These are phyloP conservation scores for Pangasius djambal DNA, from an alignment of 2,797 vertebrate genomes.

Conservation along the genomic window DNA sequence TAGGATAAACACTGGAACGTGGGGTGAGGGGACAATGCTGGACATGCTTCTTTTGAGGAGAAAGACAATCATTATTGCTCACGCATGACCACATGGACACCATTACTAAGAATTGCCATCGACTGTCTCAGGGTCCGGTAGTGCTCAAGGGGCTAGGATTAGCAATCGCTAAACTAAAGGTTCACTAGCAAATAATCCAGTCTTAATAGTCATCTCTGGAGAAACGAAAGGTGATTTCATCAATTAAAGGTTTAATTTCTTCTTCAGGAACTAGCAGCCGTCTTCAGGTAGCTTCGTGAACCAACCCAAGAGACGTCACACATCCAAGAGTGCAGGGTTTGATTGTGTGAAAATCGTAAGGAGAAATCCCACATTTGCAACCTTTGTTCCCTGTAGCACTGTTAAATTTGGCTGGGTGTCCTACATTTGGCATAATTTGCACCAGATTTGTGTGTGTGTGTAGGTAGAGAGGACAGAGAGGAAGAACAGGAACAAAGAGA, in stretches of 20 bases:
- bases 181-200: neutral
- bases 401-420: neutral
- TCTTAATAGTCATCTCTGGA: neutral
- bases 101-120: neutral
- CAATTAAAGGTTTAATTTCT: neutral
- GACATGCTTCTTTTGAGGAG: constrained; percentile 24
- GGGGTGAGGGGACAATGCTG: neutral
- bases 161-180: neutral
- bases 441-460: neutral
- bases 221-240: neutral
- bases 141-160: neutral
- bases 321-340: neutral
- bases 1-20: constrained; percentile 30
- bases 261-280: constrained; percentile 39
- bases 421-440: constrained; percentile 15
- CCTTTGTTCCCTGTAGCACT: neutral
- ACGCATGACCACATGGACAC: neutral
- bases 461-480: neutral
- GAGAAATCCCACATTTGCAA: neutral
- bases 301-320: constrained; percentile 29
- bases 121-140: neutral
- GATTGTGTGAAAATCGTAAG: neutral
- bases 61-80: neutral
- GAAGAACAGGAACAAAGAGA: constrained; percentile 7
- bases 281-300: constrained; percentile 38